A percentile compares a stretch with the other conserved stretches of the same genome.
Conservation (phyloP, 2,888 invertebrate species). For the Netelia melanura region DNA sequence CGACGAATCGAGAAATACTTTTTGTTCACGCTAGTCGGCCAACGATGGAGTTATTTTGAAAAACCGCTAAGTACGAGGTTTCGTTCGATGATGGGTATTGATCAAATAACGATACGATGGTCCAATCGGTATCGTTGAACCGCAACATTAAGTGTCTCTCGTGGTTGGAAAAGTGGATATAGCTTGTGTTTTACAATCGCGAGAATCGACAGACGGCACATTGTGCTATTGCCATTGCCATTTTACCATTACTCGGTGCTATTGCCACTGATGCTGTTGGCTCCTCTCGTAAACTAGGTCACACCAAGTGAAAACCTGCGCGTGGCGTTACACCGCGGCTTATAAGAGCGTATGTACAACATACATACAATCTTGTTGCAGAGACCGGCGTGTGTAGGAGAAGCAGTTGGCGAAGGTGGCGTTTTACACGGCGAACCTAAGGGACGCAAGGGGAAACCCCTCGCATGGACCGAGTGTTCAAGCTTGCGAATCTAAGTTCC, state of each 20-base stretch:
- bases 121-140: slow-evolving; percentile 13
- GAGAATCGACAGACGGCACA: slow-evolving; percentile 45
- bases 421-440: slow-evolving; percentile 5
- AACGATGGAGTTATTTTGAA: too few species aligned
- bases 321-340: slow-evolving; percentile 55
- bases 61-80: background rate
- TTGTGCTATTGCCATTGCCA: slow-evolving; percentile 49
- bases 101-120: background rate
- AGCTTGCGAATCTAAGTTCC: slow-evolving; percentile 75
- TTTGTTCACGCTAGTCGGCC: too few species aligned
- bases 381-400: slow-evolving; percentile 24
- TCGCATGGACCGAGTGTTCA: slow-evolving; percentile 70
- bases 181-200: slow-evolving; percentile 52
- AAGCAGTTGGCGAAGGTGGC: slow-evolving; percentile 52
- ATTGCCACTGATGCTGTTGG: slow-evolving; percentile 48
- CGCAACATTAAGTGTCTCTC: background rate
- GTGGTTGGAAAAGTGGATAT: slow-evolving; percentile 13
- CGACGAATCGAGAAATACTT: background rate
- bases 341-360: slow-evolving; percentile 21
- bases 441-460: slow-evolving; percentile 3
- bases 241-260: slow-evolving; percentile 12
- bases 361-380: slow-evolving; percentile 30
- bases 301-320: slow-evolving; percentile 83
- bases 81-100: background rate
- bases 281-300: slow-evolving; percentile 80